phyloP scores from a whole-genome alignment of 2,113 vertebrate species.

The Microtus oregoni region DNA sequence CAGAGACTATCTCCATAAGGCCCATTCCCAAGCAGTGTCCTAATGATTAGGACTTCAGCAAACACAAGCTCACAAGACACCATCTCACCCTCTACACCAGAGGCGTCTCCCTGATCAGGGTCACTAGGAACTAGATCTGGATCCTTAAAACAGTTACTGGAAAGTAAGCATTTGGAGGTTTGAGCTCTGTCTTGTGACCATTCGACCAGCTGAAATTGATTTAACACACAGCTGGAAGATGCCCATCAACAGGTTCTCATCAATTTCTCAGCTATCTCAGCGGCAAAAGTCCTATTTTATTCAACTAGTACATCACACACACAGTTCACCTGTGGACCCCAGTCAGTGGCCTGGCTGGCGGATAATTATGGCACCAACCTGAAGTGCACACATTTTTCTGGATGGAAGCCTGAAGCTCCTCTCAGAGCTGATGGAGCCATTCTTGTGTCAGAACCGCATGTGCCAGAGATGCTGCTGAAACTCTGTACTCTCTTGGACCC shows the following conservation, averaged over 20 bases:
- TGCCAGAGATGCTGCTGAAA: not conserved
- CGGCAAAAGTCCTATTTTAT: not conserved
- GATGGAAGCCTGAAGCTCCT: not conserved
- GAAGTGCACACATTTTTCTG: not conserved
- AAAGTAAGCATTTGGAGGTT: not conserved
- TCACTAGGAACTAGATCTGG: not conserved
- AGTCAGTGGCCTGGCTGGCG: not conserved
- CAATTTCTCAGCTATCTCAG: conserved; percentile 22
- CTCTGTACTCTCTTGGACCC: not conserved
- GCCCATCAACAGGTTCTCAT: not conserved
- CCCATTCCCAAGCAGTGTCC: not conserved
- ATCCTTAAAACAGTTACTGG: not conserved
- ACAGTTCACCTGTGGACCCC: not conserved
- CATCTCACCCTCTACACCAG: not conserved
- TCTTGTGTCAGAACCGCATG: not conserved
- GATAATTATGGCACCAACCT: not conserved
- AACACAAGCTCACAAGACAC: not conserved
- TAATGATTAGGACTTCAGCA: not conserved
- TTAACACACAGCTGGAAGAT: not conserved
- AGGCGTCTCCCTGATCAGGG: not conserved
- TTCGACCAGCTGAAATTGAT: conserved; percentile 17
- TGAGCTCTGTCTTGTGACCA: not conserved
- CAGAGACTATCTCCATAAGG: not conserved
- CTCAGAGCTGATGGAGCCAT: not conserved
- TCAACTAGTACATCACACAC: not conserved